Evolutionary conservation across 2,113 vertebrate genomes (phyloP).

Genomic region (Menura novaehollandiae): DNA sequence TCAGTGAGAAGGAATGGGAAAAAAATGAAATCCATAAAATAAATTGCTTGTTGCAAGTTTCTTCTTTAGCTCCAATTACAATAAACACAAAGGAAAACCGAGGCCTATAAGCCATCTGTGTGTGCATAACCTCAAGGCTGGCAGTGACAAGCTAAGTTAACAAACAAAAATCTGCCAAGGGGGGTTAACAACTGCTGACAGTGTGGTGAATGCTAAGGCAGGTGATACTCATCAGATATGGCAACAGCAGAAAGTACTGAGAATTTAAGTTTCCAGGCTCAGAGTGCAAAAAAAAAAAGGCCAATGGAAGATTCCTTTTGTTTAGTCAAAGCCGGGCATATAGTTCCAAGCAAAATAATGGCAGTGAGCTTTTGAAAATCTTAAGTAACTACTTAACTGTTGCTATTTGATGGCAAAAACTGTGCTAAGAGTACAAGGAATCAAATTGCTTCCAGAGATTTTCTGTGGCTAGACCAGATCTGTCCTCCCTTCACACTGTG

Average conservation of each 20-base stretch:
- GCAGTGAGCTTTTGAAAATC: background rate
- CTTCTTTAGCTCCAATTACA: background rate
- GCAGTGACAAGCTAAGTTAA: constrained; percentile 12
- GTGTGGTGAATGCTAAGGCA: background rate
- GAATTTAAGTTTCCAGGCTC: background rate
- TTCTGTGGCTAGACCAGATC: background rate
- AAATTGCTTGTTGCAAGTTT: background rate
- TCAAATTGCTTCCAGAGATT: background rate
- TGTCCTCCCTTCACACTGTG: background rate
- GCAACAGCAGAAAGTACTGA: constrained; percentile 17
- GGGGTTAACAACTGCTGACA: constrained; percentile 39
- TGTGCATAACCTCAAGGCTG: constrained; percentile 6
- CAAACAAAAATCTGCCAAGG: constrained; percentile 17
- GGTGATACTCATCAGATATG: constrained; percentile 37
- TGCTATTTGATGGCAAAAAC: background rate
- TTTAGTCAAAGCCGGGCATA: background rate
- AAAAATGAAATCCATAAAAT: background rate
- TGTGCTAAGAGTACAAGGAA: background rate
- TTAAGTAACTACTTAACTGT: background rate
- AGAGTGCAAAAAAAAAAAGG: background rate
- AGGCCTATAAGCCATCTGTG: constrained; percentile 1
- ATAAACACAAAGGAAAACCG: background rate
- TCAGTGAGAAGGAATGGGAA: background rate
- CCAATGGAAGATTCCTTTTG: background rate
- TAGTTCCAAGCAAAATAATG: background rate